These are phyloP conservation scores for Drosophila parvula DNA, from an alignment of 1,140 invertebrate genomes.

Conservation along the genomic window DNA sequence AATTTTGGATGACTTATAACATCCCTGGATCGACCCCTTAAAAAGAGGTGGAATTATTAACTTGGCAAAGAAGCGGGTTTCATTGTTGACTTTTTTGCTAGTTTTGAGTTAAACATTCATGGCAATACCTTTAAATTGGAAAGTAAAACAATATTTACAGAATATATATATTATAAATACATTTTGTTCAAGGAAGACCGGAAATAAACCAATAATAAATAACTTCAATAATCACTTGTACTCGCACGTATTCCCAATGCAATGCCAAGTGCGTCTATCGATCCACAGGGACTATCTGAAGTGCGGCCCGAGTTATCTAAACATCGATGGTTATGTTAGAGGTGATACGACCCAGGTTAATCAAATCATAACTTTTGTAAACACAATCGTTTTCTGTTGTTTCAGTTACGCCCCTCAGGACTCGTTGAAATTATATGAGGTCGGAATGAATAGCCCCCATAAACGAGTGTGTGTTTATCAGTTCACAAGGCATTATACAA, in stretches of 20 bases:
- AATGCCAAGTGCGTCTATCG: constrained; percentile 22
- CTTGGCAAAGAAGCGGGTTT: background rate
- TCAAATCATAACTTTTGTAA: constrained; percentile 34
- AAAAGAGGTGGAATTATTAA: background rate
- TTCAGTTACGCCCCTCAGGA: background rate
- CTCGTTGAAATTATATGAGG: background rate
- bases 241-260: background rate
- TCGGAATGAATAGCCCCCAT: background rate
- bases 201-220: constrained; percentile 6
- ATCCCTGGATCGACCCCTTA: too few relatives aligned
- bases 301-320: constrained; percentile 19
- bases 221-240: background rate
- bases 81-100: background rate
- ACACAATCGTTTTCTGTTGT: constrained; percentile 6
- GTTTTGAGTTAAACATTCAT: background rate
- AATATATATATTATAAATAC: too few relatives aligned
- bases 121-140: background rate
- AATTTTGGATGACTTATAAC: background rate
- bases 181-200: constrained; percentile 2
- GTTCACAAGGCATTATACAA: background rate
- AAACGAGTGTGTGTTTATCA: background rate
- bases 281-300: background rate
- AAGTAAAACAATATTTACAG: too few relatives aligned
- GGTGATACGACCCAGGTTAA: constrained; percentile 21
- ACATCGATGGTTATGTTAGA: constrained; percentile 3